Conservation (phyloP, 1,140 invertebrate genomes). For the Aporrectodea caliginosa region DNA sequence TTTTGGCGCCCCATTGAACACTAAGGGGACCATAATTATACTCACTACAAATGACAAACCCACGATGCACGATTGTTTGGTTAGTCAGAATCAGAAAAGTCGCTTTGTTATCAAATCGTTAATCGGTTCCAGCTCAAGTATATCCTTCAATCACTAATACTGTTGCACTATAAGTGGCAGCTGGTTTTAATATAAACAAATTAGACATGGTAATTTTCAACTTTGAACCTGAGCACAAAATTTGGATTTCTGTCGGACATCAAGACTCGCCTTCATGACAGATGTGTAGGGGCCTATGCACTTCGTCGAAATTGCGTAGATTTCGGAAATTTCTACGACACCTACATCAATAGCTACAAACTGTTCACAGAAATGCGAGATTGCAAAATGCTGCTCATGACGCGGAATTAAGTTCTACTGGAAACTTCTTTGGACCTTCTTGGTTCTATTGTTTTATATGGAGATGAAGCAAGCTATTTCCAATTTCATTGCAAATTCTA, state of each 20-base stretch:
- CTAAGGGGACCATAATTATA: too few species aligned
- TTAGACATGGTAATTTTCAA: too few species aligned
- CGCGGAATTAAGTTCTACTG: slow-evolving; percentile 6
- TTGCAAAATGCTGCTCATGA: slow-evolving; percentile 19
- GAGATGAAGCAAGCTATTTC: background rate
- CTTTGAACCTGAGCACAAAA: too few species aligned
- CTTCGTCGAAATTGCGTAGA: slow-evolving; percentile 18
- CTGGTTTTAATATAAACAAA: too few species aligned
- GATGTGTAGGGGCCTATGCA: slow-evolving; percentile 11
- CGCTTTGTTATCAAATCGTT: too few species aligned
- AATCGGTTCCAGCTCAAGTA: too few species aligned
- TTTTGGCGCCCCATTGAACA: too few species aligned
- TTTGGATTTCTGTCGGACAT: background rate
- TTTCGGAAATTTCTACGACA: slow-evolving; percentile 27
- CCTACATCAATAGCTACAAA: slow-evolving; percentile 25
- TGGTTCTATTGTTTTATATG: slow-evolving; percentile 14
- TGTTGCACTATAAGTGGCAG: too few species aligned
- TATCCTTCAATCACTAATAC: too few species aligned
- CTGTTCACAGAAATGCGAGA: slow-evolving; percentile 11
- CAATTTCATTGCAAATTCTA: background rate
- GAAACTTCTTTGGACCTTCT: slow-evolving; percentile 14
- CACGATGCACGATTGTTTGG: too few species aligned
- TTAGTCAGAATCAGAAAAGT: too few species aligned
- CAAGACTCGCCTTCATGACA: slow-evolving; percentile 9
- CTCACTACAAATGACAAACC: too few species aligned